Percentiles rank a stretch among this genome's conserved stretches.
phyloP scores from a whole-genome alignment of 2,797 vertebrate species.

The Ceryle rudis region DNA sequence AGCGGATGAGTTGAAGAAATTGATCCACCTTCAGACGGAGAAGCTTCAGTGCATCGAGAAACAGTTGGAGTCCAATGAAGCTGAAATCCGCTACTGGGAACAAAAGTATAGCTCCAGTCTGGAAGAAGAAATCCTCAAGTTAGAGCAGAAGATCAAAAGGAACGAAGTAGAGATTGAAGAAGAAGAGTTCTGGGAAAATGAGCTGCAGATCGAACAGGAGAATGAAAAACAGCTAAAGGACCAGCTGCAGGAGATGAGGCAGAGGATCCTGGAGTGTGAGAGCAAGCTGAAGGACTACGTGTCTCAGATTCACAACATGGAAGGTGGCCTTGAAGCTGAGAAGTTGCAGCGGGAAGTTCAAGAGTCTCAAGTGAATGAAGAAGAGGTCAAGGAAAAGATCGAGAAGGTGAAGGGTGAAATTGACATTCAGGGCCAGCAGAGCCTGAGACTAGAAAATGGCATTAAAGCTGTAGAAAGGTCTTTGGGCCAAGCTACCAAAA shows the following conservation, averaged over 20 bases:
- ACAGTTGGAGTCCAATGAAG: constrained; percentile 88
- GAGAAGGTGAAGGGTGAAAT: constrained; percentile 90
- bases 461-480: constrained; percentile 93
- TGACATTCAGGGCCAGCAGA: constrained; percentile 92
- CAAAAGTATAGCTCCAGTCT: constrained; percentile 81
- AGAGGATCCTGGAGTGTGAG: constrained; percentile 88
- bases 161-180: constrained; percentile 96
- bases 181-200: constrained; percentile 98
- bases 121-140: constrained; percentile 88
- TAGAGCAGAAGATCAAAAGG: constrained; percentile 93
- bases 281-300: constrained; percentile 87
- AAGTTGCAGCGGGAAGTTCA: constrained; percentile 89
- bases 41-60: constrained; percentile 89
- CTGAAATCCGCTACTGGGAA: constrained; percentile 87
- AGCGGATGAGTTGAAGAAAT: constrained; percentile 87
- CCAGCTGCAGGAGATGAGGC: constrained; percentile 89
- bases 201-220: constrained; percentile 95
- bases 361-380: constrained; percentile 91
- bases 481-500: constrained; percentile 89
- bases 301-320: constrained; percentile 85
- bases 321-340: constrained; percentile 90
- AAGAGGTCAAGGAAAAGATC: constrained; percentile 90
- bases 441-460: constrained; percentile 91
- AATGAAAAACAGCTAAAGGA: constrained; percentile 96
- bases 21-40: constrained; percentile 91